Base-by-base conservation (phyloP, 2,113 vertebrate species). In the Cyanoderma ruficeps region DNA sequence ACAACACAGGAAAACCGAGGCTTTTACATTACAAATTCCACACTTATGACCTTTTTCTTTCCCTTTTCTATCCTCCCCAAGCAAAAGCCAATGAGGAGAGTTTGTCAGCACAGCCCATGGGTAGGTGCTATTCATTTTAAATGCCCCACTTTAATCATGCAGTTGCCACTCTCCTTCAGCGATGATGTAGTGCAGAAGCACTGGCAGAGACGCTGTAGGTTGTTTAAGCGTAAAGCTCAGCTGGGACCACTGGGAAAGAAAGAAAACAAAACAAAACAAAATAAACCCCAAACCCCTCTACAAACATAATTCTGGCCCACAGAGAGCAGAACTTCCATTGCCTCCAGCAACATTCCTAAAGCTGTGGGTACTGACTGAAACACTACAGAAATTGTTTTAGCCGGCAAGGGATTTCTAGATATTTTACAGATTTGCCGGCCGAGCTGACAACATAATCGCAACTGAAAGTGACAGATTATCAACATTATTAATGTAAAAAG, bases 131-230 rank as follows among this genome's bases (percentile, higher is more conserved):
- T 96, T 98, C 94, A 95, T 89, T 97, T 94, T 94, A 92, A 97
- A 97, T 72, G 83, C 83, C 87, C 89, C 93, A 70, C 97, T 98
- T 98, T 98, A 98, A 98, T 98, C 98, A 98, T 85, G 69, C 87
- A 57, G 94, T 97, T 96, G 96, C 95, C 96, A 94, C 95, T 97
- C 95, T 87, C 90, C 81, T 93, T 97, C 90, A 85, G 87, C 77
- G 15, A 81, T 98, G 98, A 98, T 97, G 95, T 90, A 98, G 97
- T 96, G 92, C 98, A 98, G 98, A 91, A 93, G 92, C 92, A 91
- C 94, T 83, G 93, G 93, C 92, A 77, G 56, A 97, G 94, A 83
- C 33, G 39, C 87, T 89, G 89, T 52, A 91, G 95, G 87, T 93
- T 97, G 94, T 96, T 98, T 97, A 97, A 98, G 96, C 30, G 1